Percentiles rank a stretch among this genome's conserved stretches.
These are phyloP conservation scores for Morinoia aosen DNA, from an alignment of 2,888 invertebrate genomes.

Conservation along the genomic window DNA sequence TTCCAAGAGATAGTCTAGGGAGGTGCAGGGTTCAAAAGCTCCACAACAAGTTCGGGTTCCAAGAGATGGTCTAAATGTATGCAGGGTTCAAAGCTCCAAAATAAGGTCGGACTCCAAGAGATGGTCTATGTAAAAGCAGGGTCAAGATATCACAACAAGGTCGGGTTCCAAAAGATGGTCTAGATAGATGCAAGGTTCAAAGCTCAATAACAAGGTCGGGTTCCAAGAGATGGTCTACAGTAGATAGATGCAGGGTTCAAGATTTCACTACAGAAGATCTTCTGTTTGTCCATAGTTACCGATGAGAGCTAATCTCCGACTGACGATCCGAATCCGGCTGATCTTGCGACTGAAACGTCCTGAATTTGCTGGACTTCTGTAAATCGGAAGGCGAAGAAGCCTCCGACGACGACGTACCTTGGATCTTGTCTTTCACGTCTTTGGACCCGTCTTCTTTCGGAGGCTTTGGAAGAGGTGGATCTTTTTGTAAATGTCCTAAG, in stretches of 20 bases:
- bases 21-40: background rate
- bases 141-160: no score
- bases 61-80: no score
- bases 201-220: no score
- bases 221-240: background rate
- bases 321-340: background rate
- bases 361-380: constrained; percentile 29
- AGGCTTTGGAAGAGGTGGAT: background rate
- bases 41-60: background rate
- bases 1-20: background rate
- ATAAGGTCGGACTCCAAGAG: background rate
- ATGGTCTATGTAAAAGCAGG: no score
- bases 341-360: constrained; percentile 36
- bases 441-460: background rate
- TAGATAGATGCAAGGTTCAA: no score
- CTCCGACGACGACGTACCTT: constrained; percentile 24
- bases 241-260: background rate
- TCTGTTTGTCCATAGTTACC: constrained; percentile 6
- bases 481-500: background rate
- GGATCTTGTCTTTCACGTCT: background rate
- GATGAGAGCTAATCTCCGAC: constrained; percentile 26
- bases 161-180: no score
- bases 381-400: constrained; percentile 25
- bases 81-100: background rate
- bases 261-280: background rate